phyloP scores from a whole-genome alignment of 1,140 invertebrate species.

The Sinella curviseta region DNA sequence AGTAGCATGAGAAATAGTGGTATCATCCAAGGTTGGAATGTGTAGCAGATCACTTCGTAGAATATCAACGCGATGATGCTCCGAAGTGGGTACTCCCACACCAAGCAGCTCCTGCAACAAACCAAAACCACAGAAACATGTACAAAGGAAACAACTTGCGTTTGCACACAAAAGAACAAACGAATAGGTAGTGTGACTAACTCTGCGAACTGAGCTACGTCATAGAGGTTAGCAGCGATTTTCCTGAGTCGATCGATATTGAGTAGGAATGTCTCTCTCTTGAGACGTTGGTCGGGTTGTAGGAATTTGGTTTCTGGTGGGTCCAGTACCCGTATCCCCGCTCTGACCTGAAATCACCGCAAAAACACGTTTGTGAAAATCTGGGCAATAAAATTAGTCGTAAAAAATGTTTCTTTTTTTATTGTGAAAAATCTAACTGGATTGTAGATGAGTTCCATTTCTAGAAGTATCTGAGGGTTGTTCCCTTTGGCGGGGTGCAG shows the following conservation, averaged over 20 bases:
- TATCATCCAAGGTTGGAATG: slow-evolving; percentile 85
- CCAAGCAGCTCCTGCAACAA: slow-evolving; percentile 83
- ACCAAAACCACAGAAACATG: slow-evolving; percentile 29
- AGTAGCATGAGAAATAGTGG: slow-evolving; percentile 73
- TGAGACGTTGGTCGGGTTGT: slow-evolving; percentile 91
- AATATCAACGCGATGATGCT: slow-evolving; percentile 83
- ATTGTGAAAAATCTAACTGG: slow-evolving; percentile 66
- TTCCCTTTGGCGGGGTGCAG: slow-evolving; percentile 83
- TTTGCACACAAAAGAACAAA: too few species aligned
- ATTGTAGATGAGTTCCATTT: slow-evolving; percentile 92
- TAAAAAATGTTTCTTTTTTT: too few species aligned
- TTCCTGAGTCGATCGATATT: slow-evolving; percentile 92
- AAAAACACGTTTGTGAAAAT: too few species aligned
- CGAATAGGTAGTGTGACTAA: slow-evolving; percentile 59
- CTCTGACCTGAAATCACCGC: slow-evolving; percentile 67
- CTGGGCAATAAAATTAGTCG: too few species aligned
- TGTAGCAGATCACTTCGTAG: slow-evolving; percentile 78
- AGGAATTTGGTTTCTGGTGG: slow-evolving; percentile 95
- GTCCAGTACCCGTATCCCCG: slow-evolving; percentile 86
- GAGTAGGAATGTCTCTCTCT: slow-evolving; percentile 85
- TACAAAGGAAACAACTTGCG: not conserved
- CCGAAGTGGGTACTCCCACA: slow-evolving; percentile 91
- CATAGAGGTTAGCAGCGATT: slow-evolving; percentile 83
- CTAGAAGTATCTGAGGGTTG: slow-evolving; percentile 84
- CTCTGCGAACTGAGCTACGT: slow-evolving; percentile 88